A percentile compares a stretch with the other conserved stretches of the same genome.
phyloP scores from a whole-genome alignment of 2,888 invertebrate genomes.

The Nasonia oneida region DNA sequence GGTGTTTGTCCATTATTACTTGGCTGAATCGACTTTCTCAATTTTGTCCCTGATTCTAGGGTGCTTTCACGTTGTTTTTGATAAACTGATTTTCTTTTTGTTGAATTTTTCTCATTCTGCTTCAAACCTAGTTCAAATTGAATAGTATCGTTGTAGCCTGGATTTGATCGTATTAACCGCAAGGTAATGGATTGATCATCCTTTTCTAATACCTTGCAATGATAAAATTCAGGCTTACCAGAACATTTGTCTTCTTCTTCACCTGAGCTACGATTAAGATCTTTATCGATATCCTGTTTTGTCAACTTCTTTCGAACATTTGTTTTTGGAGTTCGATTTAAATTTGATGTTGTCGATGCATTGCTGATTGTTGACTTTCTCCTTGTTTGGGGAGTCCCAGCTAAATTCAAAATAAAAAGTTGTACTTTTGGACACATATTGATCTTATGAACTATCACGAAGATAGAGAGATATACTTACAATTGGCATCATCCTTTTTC shows the following conservation, averaged over 20 bases:
- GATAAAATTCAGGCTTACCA: neutral
- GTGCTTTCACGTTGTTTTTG: neutral
- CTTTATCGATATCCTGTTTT: neutral
- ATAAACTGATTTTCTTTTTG: neutral
- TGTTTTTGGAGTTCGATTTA: neutral
- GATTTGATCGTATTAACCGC: neutral
- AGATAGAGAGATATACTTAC: neutral
- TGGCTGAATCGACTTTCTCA: neutral
- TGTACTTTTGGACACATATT: neutral
- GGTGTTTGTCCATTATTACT: neutral
- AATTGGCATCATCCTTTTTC: neutral
- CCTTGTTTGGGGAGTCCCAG: neutral
- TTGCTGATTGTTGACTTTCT: neutral
- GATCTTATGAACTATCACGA: neutral
- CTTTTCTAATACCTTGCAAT: neutral
- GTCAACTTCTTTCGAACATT: conserved; percentile 16
- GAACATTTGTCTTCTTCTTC: conserved; percentile 27
- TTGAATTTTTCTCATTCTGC: neutral
- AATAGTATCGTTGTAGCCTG: neutral
- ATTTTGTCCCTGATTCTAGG: neutral
- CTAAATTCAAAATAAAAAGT: neutral
- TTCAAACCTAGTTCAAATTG: conserved; percentile 10
- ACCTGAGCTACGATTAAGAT: neutral
- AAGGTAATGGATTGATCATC: neutral
- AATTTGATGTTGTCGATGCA: neutral